Percentiles rank a stretch among this genome's conserved stretches.
phyloP scores from a whole-genome alignment of 2,113 vertebrate genomes.

The Chaetodon trifascialis region DNA sequence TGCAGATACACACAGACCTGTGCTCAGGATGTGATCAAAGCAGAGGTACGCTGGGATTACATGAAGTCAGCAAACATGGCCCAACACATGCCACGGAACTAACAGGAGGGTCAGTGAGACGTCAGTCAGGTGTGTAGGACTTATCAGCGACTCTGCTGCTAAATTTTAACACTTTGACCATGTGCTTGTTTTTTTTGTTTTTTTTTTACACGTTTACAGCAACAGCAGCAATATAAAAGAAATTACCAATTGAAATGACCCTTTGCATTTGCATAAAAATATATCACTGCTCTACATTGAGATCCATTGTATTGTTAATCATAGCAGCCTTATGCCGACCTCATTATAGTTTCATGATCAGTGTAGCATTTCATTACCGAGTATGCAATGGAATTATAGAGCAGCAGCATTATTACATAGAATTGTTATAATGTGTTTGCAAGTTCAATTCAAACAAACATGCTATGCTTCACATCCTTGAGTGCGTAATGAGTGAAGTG shows the following conservation, averaged over 20 bases:
- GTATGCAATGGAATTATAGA: constrained; percentile 33
- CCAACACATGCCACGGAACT: background rate
- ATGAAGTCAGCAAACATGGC: background rate
- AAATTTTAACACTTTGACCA: background rate
- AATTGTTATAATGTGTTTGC: constrained; percentile 35
- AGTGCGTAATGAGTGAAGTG: constrained; percentile 27
- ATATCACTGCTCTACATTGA: constrained; percentile 22
- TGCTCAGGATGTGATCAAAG: too few species aligned
- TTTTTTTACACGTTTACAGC: background rate
- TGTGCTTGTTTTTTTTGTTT: too few species aligned
- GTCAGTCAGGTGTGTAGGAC: background rate
- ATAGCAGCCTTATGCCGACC: constrained; percentile 34
- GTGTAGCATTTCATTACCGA: constrained; percentile 60
- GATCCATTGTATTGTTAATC: constrained; percentile 37
- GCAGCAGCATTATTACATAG: constrained; percentile 18
- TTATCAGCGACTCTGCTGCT: background rate
- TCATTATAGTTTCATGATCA: constrained; percentile 58
- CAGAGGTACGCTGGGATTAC: background rate
- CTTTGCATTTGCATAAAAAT: constrained; percentile 14
- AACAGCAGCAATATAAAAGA: constrained; percentile 8
- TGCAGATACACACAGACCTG: too few species aligned
- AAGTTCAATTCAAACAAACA: constrained; percentile 41
- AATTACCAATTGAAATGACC: constrained; percentile 12
- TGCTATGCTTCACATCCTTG: constrained; percentile 28
- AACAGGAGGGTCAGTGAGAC: background rate